Evolutionary conservation across 2,113 vertebrate genomes (phyloP), one percentile per base, ranked within the genome.

Genomic region (Rhinichthys klamathensis): DNA sequence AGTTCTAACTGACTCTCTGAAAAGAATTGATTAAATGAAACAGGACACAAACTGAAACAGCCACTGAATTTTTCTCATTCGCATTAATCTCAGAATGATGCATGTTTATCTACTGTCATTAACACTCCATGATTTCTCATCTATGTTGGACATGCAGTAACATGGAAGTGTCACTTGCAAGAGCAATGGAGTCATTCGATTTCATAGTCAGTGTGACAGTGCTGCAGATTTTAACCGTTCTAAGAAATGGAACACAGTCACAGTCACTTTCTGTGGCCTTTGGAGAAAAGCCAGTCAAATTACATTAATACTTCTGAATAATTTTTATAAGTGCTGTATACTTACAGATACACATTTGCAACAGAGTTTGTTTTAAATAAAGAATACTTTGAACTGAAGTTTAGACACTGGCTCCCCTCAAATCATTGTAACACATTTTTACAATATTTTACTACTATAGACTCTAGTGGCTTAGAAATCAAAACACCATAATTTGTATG

Each of bases 191-290:
- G 23, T 73, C 38, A 73, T 46, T 73, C 12, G 11, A 44, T 44
- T 73, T 46, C 10, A 41, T 70, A 70, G 67, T 70, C 67, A 70
- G 67, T 41, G 67, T 70, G 32, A 70, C 35, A 11, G 67, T 70
- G 65, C 18, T 70, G 67, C 67, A 70, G 67, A 23, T 41, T 35
- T 70, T 2, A 70, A 23, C 18, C 9, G 0, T 70, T 38, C 32
- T 41, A 41, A 10, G 18, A 70, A 70, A 70, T n/a, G n/a, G n/a
- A n/a, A n/a, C n/a, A 49, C 51, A 18, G 15, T 54, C 51, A 54
- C 51, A 54, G 38, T 41, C 38, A 61, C 60, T 61, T 25, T 61
- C 60, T 25, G n/a, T 61, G 11, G n/a, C n/a, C n/a, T n/a, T n/a
- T n/a, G n/a, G n/a, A n/a, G n/a, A n/a, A n/a, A n/a, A n/a, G n/a